phyloP scores from a whole-genome alignment of 2,113 vertebrate genomes.

The Carassius auratus region DNA sequence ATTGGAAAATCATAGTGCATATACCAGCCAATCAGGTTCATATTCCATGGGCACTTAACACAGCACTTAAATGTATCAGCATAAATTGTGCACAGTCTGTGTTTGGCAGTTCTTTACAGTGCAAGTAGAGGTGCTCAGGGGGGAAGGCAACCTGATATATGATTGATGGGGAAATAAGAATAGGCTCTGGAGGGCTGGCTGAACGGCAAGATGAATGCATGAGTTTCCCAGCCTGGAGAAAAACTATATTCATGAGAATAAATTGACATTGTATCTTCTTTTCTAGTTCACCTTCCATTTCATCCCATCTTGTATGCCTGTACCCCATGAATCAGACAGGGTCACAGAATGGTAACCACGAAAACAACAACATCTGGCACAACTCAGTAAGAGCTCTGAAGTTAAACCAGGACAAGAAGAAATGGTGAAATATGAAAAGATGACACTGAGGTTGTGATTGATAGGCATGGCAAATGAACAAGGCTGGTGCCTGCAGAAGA shows the following conservation, averaged over 20 bases:
- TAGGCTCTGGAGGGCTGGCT: constrained; percentile 41
- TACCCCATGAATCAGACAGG: constrained; percentile 64
- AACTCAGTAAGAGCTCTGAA: not conserved
- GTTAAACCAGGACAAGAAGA: constrained; percentile 56
- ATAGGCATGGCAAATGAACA: constrained; percentile 75
- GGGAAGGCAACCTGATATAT: constrained; percentile 39
- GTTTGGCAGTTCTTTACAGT: constrained; percentile 45
- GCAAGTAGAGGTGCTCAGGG: constrained; percentile 21
- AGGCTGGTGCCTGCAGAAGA: constrained; percentile 64
- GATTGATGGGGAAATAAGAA: constrained; percentile 53
- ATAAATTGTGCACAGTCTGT: constrained; percentile 47
- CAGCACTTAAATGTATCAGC: constrained; percentile 21
- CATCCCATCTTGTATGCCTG: constrained; percentile 44
- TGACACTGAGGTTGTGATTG: constrained; percentile 72
- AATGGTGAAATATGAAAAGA: constrained; percentile 66
- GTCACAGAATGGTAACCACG: constrained; percentile 65
- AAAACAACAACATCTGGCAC: constrained; percentile 62
- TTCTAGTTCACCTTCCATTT: constrained; percentile 57
- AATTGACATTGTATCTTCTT: constrained; percentile 48
- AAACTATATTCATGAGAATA: constrained; percentile 47
- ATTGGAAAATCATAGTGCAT: not conserved
- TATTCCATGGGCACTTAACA: constrained; percentile 27
- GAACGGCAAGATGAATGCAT: constrained; percentile 46
- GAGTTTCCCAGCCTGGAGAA: constrained; percentile 20
- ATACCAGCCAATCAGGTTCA: not conserved